Evolutionary conservation across 2,797 vertebrate species (phyloP).

Genomic region (Hyperoplus lanceolatus): DNA sequence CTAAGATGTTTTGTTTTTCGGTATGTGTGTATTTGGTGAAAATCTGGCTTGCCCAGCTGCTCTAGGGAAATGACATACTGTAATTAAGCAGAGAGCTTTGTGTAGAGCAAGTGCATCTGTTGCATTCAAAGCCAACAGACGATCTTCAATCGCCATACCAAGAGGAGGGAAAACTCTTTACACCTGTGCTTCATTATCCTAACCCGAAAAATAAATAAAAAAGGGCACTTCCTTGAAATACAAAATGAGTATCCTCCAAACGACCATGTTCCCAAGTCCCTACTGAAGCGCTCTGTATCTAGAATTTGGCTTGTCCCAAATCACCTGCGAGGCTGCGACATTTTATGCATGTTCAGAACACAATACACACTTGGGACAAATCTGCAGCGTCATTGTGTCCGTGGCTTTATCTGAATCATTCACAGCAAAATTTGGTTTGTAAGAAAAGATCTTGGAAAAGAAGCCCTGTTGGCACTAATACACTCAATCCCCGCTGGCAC

Average conservation of each 20-base stretch:
- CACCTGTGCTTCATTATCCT: constrained; percentile 38
- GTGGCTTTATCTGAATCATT: constrained; percentile 41
- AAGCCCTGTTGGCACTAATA: constrained; percentile 31
- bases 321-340: constrained; percentile 37
- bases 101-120: constrained; percentile 38
- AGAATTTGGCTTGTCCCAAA: constrained; percentile 45
- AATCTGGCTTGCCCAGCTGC: constrained; percentile 46
- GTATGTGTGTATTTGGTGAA: constrained; percentile 26
- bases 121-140: constrained; percentile 38
- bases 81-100: constrained; percentile 51
- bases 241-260: constrained; percentile 18
- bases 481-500: constrained; percentile 24
- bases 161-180: constrained; percentile 35
- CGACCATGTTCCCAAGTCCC: constrained; percentile 2
- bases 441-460: constrained; percentile 43
- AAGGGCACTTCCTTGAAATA: constrained; percentile 33
- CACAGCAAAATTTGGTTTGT: constrained; percentile 49
- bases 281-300: constrained; percentile 19
- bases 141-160: constrained; percentile 11
- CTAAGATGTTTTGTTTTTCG: constrained; percentile 18
- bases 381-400: constrained; percentile 31
- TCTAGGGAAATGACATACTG: constrained; percentile 41
- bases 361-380: constrained; percentile 18
- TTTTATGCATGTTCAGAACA: constrained; percentile 53
- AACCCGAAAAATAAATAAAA: constrained; percentile 16